A percentile compares a stretch with the other conserved stretches of the same genome.
phyloP scores from a whole-genome alignment of 2,888 invertebrate genomes.

The Ochropleura plecta region DNA sequence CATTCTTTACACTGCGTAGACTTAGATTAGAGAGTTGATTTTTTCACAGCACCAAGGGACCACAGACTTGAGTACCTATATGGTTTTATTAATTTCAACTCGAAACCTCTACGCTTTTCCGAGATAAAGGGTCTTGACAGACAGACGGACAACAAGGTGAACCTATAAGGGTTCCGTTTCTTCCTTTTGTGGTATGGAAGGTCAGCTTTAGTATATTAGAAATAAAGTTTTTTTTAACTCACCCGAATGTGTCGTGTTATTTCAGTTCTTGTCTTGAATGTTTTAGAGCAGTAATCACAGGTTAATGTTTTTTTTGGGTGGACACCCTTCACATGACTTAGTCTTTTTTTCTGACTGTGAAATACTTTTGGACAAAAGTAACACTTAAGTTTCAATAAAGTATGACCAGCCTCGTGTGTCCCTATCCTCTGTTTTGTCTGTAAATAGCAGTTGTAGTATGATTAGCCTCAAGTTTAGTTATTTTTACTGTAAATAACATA shows the following conservation, averaged over 20 bases:
- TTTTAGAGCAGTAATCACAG: slow-evolving; percentile 52
- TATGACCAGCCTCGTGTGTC: background rate
- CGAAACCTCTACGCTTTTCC: too few species aligned
- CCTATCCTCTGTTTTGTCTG: accelerated
- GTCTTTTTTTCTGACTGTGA: accelerated
- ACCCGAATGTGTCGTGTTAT: slow-evolving; percentile 35
- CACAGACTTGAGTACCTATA: too few species aligned
- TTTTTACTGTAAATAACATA: background rate
- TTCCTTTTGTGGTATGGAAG: too few species aligned
- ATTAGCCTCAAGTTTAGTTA: too few species aligned
- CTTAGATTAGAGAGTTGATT: too few species aligned
- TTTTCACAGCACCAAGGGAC: too few species aligned
- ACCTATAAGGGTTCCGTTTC: too few species aligned
- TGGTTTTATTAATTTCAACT: too few species aligned
- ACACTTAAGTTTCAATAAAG: slow-evolving; percentile 9
- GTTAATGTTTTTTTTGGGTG: background rate
- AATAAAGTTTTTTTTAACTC: slow-evolving; percentile 12
- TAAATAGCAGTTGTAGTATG: slow-evolving; percentile 6
- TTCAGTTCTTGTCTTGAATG: slow-evolving; percentile 18
- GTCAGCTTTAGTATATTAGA: background rate
- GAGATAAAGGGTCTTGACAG: too few species aligned
- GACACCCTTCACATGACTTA: accelerated
- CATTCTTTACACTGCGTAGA: too few species aligned
- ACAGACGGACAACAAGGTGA: too few species aligned
- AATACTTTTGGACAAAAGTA: slow-evolving; percentile 22